Base-by-base conservation (phyloP, 2,797 vertebrate species). In the Buphagus erythrorhynchus region DNA sequence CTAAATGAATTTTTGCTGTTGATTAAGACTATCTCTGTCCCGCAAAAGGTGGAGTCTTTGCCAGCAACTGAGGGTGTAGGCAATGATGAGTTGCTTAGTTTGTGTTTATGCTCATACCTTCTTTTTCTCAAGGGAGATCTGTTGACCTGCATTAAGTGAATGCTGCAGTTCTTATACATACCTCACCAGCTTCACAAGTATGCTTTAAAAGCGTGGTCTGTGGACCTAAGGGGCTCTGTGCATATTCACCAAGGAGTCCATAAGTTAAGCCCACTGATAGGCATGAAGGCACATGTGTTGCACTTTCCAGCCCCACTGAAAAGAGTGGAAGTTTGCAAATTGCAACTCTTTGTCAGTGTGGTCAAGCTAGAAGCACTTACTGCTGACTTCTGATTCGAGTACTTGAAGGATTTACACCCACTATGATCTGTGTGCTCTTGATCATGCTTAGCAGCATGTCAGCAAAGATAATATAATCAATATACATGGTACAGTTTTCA, bases 1-100 rank as follows among this genome's bases (percentile, higher is more conserved):
- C 52, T 74, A 88, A 95, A 83, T 96, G 90, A 96, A 93, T 95
- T 97, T 96, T 88, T 97, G 26, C 69, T 74, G 72, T 95, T 93
- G 92, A 94, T 95, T 97, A 96, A 94, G 88, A 80, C 86, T 94
- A 94, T 96, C 95, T 94, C 68, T 0, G n/a, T 46, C 63, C 54
- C 81, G 91, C 92, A 95, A 92, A 94, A 96, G 89, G 88, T 81
- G 75, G 90, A 67, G 79, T 46, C 74, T 95, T 90, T 94, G 91
- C 92, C 96, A 97, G 77, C 72, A 93, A 15, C 62, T 76, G 46
- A 11, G 91, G 91, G 94, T 96, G 95, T 95, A 92, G 94, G 89
- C 83, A 79, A 5, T 19, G 68, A 55, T 66, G 88, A 85, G 85
- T 83, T 73, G 69, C 83, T 86, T 18, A 0, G 4, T 76, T 75